Evolutionary conservation across 2,113 vertebrate species (phyloP).

Genomic region (Ictalurus furcatus): DNA sequence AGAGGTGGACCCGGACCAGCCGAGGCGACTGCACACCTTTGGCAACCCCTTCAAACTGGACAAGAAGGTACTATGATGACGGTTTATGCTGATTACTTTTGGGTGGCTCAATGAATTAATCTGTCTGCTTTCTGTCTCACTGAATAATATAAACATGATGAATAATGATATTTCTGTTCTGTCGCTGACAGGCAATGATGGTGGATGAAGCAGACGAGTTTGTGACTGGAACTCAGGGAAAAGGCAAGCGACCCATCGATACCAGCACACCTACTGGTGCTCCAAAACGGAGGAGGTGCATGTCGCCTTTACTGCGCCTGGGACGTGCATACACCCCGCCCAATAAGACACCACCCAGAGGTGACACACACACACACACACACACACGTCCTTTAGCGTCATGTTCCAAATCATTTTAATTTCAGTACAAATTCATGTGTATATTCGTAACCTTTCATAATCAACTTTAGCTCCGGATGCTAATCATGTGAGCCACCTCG

Average conservation of each 20-base stretch:
- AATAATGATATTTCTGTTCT: background rate
- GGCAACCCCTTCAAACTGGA: conserved; percentile 97
- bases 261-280: conserved; percentile 78
- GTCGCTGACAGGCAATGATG: conserved; percentile 88
- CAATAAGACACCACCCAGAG: conserved; percentile 46
- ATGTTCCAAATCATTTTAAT: background rate
- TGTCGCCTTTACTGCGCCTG: conserved; percentile 81
- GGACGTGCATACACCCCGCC: conserved; percentile 50
- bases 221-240: conserved; percentile 89
- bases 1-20: conserved; percentile 93
- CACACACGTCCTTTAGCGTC: too few relatives aligned
- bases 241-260: conserved; percentile 76
- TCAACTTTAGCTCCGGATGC: conserved; percentile 2
- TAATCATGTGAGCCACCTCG: conserved; percentile 32
- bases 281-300: conserved; percentile 85
- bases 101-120: background rate
- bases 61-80: conserved; percentile 82
- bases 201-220: conserved; percentile 98
- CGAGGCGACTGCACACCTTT: conserved; percentile 92
- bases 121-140: background rate
- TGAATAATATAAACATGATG: background rate
- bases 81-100: background rate
- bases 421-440: background rate
- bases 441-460: background rate
- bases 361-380: conserved; percentile 1